Base-by-base conservation (phyloP, 2,113 vertebrate species). In the Eurypyga helias region DNA sequence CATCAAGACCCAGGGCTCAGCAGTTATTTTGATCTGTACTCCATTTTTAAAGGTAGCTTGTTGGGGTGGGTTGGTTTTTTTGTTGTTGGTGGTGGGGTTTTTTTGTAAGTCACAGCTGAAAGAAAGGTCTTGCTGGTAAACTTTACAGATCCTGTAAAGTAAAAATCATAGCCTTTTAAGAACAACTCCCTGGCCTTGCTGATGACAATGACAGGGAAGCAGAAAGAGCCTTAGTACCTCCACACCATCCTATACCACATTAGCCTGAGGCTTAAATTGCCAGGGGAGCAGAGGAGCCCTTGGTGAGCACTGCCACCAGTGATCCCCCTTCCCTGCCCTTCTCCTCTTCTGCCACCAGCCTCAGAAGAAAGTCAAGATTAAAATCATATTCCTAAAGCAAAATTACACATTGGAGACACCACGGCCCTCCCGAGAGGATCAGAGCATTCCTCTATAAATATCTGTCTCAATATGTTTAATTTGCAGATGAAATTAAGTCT, bases 401-500 rank as follows among this genome's bases (percentile, higher is more conserved):
- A 93, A 96, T 97, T 57, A 83, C 93, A 90, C 89, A 85, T 18
- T 5, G 91, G 89, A 91, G 96, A 43, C 87, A 84, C 49, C 34
- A 0, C 0, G 2, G 64, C 88, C 94, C 89, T 90, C 93, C 66
- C 0, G 1, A 66, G 94, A 86, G 64, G 84, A 57, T 75, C 79
- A 28, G 91, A 87, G n/a, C 92, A 82, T 49, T 90, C 91, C 75
- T 94, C 58, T 86, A 46, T 90, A 91, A 90, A 91, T 86, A 96
- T 81, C 89, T 67, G 34, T 13, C 92, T 92, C 76, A 1, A 24
- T 91, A 55, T 93, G 95, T 96, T 96, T 96, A 87, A 96, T 96
- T 96, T 97, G 93, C 94, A 95, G 95, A 87, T 97, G 95, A 83
- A 97, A 97, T 97, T 95, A 96, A 95, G 93, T 67, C 87, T 16